phyloP scores from a whole-genome alignment of 1,140 invertebrate species.

The Campoletis sonorensis region DNA sequence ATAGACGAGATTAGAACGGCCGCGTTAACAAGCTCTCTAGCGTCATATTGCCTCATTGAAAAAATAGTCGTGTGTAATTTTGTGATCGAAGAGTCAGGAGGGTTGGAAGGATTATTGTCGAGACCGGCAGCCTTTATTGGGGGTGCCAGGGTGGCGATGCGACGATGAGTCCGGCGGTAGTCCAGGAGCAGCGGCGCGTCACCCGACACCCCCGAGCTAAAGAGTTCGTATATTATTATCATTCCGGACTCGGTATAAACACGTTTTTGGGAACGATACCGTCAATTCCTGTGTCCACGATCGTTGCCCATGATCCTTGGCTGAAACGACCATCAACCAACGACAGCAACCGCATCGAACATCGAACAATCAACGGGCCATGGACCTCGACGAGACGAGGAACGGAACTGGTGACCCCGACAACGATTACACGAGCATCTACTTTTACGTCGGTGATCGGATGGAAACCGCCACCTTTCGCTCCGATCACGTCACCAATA shows the following conservation, averaged over 20 bases:
- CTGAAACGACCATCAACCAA: slow-evolving; percentile 17
- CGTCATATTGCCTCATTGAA: neutral
- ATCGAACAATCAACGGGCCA: slow-evolving; percentile 65
- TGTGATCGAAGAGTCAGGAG: slow-evolving; percentile 37
- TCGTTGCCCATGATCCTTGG: slow-evolving; percentile 26
- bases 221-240: slow-evolving; percentile 48
- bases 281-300: slow-evolving; percentile 29
- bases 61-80: neutral
- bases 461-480: slow-evolving; percentile 76
- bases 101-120: slow-evolving; percentile 50
- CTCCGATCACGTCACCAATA: slow-evolving; percentile 72
- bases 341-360: slow-evolving; percentile 18
- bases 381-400: slow-evolving; percentile 70
- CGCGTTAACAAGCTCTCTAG: slow-evolving; percentile 13
- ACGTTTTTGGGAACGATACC: slow-evolving; percentile 20
- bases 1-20: slow-evolving; percentile 25
- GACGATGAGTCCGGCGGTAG: slow-evolving; percentile 73
- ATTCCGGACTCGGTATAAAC: neutral
- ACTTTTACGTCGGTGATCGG: slow-evolving; percentile 77
- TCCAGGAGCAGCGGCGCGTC: slow-evolving; percentile 65
- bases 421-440: slow-evolving; percentile 71
- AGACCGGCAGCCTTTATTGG: slow-evolving; percentile 60
- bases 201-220: slow-evolving; percentile 63
- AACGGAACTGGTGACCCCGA: slow-evolving; percentile 69
- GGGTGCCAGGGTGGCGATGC: slow-evolving; percentile 71